phyloP scores from a whole-genome alignment of 2,797 vertebrate species.

The Oophaga sylvatica region DNA sequence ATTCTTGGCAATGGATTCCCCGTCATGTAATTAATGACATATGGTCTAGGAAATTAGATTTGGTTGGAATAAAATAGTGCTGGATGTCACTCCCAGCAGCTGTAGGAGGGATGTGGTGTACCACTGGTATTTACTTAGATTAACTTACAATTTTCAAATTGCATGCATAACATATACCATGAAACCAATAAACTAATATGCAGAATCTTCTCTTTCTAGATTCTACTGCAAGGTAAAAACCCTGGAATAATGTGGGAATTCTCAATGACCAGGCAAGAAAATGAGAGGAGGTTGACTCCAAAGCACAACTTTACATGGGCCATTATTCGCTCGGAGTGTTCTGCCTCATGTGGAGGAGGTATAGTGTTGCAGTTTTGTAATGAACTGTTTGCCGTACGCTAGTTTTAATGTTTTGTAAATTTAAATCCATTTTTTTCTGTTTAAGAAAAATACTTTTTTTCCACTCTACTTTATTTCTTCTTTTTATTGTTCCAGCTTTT shows the following conservation, averaged over 20 bases:
- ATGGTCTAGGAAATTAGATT: neutral
- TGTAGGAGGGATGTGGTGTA: slow-evolving; percentile 1
- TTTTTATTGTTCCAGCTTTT: no score
- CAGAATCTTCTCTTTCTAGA: slow-evolving; percentile 69
- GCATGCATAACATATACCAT: neutral
- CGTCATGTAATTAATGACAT: neutral
- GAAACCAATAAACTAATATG: neutral
- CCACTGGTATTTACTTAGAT: neutral
- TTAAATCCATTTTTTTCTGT: no score
- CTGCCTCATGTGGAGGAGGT: slow-evolving; percentile 86
- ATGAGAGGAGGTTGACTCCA: slow-evolving; percentile 68
- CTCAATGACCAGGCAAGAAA: slow-evolving; percentile 72
- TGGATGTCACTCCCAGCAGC: neutral
- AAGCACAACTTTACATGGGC: slow-evolving; percentile 86
- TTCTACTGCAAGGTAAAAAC: slow-evolving; percentile 86
- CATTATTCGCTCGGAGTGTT: slow-evolving; percentile 81
- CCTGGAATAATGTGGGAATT: slow-evolving; percentile 88
- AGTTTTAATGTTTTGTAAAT: neutral
- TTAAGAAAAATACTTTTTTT: no score
- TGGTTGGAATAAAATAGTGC: neutral
- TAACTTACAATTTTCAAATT: slow-evolving; percentile 17
- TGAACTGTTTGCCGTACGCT: neutral
- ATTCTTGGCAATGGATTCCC: neutral
- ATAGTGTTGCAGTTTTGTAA: slow-evolving; percentile 40
- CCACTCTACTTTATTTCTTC: no score